Evolutionary conservation across 2,113 vertebrate species (phyloP).

Genomic region (Myotis davidii): DNA sequence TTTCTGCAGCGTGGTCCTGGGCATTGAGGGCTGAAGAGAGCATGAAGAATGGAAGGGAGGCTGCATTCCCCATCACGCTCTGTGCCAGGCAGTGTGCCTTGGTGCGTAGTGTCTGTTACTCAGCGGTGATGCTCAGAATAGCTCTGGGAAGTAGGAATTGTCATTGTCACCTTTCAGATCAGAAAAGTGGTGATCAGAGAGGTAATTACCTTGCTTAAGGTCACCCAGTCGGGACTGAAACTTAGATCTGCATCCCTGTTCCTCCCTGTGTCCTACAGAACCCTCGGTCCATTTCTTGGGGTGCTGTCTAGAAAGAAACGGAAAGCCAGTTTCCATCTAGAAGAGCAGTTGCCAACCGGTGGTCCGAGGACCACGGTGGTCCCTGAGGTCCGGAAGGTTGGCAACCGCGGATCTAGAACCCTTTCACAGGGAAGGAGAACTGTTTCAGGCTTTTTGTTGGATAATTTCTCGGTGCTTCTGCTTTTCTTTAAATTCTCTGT

Average conservation of each 20-base stretch:
- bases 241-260: not conserved
- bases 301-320: not conserved
- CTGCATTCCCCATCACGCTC: not conserved
- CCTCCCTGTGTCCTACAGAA: not conserved
- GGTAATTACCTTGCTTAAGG: not conserved
- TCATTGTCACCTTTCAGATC: not conserved
- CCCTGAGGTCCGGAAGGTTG: no score
- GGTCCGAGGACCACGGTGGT: no score
- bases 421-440: not conserved
- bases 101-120: not conserved
- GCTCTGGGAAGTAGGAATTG: not conserved
- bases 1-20: not conserved
- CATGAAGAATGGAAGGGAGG: not conserved
- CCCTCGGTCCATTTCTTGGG: not conserved
- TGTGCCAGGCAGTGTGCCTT: not conserved
- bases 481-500: not conserved
- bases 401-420: no score
- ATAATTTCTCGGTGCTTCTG: not conserved
- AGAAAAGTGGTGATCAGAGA: not conserved
- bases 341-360: not conserved
- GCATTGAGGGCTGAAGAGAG: not conserved
- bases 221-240: not conserved
- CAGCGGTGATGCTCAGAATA: not conserved
- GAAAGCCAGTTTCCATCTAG: not conserved
- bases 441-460: not conserved